phyloP scores from a whole-genome alignment of 2,888 invertebrate genomes.

The Lasioglossum zephyrum region DNA sequence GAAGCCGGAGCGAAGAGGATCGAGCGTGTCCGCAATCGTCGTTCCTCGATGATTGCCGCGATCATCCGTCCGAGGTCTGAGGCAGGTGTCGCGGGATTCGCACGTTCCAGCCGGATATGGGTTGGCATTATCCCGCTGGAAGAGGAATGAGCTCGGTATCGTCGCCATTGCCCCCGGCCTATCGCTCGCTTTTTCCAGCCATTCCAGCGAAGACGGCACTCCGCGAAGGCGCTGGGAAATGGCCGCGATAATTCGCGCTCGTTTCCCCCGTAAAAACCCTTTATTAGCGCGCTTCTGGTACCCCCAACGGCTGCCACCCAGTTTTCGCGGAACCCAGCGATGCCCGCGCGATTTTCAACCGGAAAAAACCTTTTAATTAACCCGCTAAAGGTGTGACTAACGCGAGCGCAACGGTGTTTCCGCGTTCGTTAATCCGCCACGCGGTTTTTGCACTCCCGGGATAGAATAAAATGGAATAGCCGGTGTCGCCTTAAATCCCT shows the following conservation, averaged over 20 bases:
- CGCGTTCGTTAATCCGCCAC: constrained; percentile 19
- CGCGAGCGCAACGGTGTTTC: background rate
- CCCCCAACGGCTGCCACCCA: background rate
- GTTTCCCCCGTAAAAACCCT: constrained; percentile 44
- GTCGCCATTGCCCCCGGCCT: constrained; percentile 32
- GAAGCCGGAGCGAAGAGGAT: constrained; percentile 56
- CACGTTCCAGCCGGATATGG: constrained; percentile 72
- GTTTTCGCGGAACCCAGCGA: constrained; percentile 43
- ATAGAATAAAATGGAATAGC: constrained; percentile 3
- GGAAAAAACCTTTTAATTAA: constrained; percentile 48
- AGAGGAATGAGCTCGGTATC: constrained; percentile 42
- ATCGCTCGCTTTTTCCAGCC: constrained; percentile 64
- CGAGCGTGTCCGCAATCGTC: constrained; percentile 73
- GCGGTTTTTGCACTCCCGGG: background rate
- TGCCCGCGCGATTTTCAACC: constrained; percentile 15
- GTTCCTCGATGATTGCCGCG: constrained; percentile 74
- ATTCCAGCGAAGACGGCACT: constrained; percentile 44
- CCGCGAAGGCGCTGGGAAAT: constrained; percentile 59
- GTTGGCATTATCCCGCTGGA: constrained; percentile 64
- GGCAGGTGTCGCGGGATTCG: constrained; percentile 73
- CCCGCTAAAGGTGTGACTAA: constrained; percentile 29
- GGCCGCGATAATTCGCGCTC: constrained; percentile 60
- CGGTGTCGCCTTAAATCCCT: background rate
- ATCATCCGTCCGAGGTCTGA: constrained; percentile 63
- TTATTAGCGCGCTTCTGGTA: constrained; percentile 46